phyloP scores from a whole-genome alignment of 1,140 invertebrate genomes.

The Drosophila lacertosa region DNA sequence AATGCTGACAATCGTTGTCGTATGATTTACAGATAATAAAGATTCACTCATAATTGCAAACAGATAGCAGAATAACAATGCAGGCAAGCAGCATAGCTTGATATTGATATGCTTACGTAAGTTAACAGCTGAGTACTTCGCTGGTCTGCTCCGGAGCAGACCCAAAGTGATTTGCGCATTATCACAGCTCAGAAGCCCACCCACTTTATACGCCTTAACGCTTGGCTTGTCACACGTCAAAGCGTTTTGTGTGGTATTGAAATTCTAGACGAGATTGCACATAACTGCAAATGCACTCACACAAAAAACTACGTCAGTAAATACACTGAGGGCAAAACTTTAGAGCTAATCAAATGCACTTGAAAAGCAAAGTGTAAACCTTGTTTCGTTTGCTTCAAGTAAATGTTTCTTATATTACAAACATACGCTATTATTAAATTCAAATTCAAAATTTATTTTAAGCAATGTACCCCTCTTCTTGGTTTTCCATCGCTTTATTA shows the following conservation, averaged over 20 bases:
- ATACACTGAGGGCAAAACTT: constrained; percentile 2
- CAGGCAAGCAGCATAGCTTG: constrained; percentile 12
- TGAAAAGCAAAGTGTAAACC: no score
- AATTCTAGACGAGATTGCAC: constrained; percentile 75
- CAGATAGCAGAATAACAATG: constrained; percentile 18
- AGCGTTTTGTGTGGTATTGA: constrained; percentile 71
- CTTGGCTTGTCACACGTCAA: constrained; percentile 65
- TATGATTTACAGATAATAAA: constrained; percentile 14
- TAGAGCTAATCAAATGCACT: no score
- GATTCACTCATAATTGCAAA: constrained; percentile 28
- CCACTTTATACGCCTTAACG: constrained; percentile 27
- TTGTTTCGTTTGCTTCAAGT: no score
- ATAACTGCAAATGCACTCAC: constrained; percentile 41
- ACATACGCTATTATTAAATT: no score
- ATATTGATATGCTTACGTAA: constrained; percentile 42
- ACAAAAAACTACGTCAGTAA: constrained; percentile 35
- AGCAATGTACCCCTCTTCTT: no score
- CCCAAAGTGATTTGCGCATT: constrained; percentile 23
- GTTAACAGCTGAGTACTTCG: constrained; percentile 6
- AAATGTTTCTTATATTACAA: no score
- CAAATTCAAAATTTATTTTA: no score
- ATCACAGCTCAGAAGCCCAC: constrained; percentile 14
- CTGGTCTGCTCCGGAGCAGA: not conserved
- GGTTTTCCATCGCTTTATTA: no score
- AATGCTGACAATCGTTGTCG: not conserved